A percentile compares a stretch with the other conserved stretches of the same genome.
Conservation (phyloP, 2,797 vertebrate genomes). For the Pseudochirops corinnae region DNA sequence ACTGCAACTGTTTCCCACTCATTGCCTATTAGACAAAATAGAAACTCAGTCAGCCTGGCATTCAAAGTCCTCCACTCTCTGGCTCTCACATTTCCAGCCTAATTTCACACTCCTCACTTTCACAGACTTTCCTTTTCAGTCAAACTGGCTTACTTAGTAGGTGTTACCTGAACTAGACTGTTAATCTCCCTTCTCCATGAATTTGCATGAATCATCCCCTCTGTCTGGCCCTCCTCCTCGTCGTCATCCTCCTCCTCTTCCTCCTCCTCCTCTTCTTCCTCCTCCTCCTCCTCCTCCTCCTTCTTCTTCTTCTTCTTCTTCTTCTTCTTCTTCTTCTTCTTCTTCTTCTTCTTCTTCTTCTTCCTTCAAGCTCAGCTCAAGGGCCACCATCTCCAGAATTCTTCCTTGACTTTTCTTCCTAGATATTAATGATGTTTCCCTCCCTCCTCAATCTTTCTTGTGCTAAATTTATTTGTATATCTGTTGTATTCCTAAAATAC, state of each 20-base stretch:
- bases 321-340: no score
- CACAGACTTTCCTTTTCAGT: not conserved
- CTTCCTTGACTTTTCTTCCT: not conserved
- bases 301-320: not conserved
- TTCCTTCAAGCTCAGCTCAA: not conserved
- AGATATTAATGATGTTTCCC: not conserved
- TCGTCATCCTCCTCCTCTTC: not conserved
- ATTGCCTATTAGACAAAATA: not conserved
- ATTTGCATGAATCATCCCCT: not conserved
- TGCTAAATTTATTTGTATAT: not conserved
- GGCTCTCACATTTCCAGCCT: not conserved
- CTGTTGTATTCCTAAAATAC: not conserved
- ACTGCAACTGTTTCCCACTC: not conserved
- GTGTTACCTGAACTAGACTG: not conserved
- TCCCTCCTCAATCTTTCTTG: not conserved
- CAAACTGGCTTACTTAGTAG: not conserved
- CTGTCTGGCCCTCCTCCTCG: not conserved
- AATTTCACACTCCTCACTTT: not conserved
- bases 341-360: no score
- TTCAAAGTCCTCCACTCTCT: not conserved
- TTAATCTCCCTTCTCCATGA: not conserved
- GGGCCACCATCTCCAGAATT: not conserved
- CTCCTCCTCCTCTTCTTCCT: not conserved
- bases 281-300: not conserved
- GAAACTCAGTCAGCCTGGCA: not conserved